Percentiles rank a stretch among this genome's conserved stretches.
These are phyloP conservation scores for Delia radicum DNA, from an alignment of 1,140 invertebrate genomes.

Conservation along the genomic window DNA sequence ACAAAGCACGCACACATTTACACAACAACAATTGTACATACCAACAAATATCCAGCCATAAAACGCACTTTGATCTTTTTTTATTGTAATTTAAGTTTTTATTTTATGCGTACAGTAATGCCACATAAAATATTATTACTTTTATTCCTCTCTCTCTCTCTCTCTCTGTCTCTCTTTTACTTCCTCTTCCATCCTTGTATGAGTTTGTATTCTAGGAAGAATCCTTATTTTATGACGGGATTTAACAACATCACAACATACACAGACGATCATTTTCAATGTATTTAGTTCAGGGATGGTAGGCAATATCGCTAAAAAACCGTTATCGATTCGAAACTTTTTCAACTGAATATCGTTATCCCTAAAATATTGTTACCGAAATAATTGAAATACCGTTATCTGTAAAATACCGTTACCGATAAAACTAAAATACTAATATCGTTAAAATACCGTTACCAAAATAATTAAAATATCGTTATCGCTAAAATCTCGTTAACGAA, in stretches of 20 bases:
- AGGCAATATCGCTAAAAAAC: too few relatives aligned
- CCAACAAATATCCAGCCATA: neutral
- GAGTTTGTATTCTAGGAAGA: neutral
- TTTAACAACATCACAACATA: neutral
- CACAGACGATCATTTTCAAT: neutral
- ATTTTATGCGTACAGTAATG: conserved; percentile 4
- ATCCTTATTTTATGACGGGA: neutral
- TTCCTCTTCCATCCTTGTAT: neutral
- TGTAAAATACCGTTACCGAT: too few relatives aligned
- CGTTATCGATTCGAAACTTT: too few relatives aligned
- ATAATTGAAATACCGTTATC: too few relatives aligned
- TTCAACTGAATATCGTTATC: too few relatives aligned
- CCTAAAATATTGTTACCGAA: too few relatives aligned
- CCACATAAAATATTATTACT: neutral
- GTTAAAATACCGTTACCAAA: too few relatives aligned
- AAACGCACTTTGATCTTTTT: neutral
- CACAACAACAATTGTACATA: neutral
- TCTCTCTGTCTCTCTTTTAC: neutral
- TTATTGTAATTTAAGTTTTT: neutral
- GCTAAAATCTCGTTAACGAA: too few relatives aligned
- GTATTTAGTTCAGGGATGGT: neutral
- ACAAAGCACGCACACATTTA: neutral
- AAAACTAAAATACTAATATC: too few relatives aligned
- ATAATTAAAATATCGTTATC: too few relatives aligned
- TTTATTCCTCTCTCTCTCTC: neutral